phyloP scores from a whole-genome alignment of 2,888 invertebrate genomes.

The Amphipoea oculea region DNA sequence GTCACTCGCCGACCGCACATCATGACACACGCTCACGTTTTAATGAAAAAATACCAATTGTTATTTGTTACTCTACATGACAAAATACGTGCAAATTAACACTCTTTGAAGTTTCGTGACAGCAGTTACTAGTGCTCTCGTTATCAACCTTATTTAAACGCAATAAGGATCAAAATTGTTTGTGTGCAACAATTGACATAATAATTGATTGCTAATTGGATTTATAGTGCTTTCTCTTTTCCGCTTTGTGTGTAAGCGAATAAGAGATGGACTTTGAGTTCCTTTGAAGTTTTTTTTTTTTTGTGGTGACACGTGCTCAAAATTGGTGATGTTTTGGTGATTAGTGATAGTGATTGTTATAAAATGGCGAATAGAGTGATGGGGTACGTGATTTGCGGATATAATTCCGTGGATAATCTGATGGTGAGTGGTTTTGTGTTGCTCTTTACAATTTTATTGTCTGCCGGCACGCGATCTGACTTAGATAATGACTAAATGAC shows the following conservation, averaged over 20 bases:
- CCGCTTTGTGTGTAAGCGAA: constrained; percentile 57
- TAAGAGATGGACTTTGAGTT: constrained; percentile 48
- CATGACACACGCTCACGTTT: constrained; percentile 66
- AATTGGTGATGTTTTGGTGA: constrained; percentile 64
- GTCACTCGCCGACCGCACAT: constrained; percentile 65
- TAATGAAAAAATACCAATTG: constrained; percentile 61
- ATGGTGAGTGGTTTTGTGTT: constrained; percentile 83
- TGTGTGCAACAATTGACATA: constrained; percentile 60
- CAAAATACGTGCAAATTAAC: constrained; percentile 60
- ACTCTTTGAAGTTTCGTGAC: constrained; percentile 50
- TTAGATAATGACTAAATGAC: constrained; percentile 16
- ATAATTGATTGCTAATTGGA: constrained; percentile 65
- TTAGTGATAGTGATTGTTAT: constrained; percentile 65
- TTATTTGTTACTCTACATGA: constrained; percentile 58
- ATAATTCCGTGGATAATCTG: constrained; percentile 90
- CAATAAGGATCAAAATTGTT: constrained; percentile 60
- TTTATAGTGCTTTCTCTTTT: constrained; percentile 67
- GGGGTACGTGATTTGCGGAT: constrained; percentile 91
- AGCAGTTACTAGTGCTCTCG: constrained; percentile 30
- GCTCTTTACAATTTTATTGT: constrained; percentile 26
- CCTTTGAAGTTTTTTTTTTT: not conserved
- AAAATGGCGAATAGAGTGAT: constrained; percentile 88
- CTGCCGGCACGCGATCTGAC: constrained; percentile 52
- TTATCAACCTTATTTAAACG: constrained; percentile 52
- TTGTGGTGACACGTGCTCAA: constrained; percentile 47